Base-by-base conservation (phyloP, 2,113 vertebrate species). In the Desmodus rotundus region DNA sequence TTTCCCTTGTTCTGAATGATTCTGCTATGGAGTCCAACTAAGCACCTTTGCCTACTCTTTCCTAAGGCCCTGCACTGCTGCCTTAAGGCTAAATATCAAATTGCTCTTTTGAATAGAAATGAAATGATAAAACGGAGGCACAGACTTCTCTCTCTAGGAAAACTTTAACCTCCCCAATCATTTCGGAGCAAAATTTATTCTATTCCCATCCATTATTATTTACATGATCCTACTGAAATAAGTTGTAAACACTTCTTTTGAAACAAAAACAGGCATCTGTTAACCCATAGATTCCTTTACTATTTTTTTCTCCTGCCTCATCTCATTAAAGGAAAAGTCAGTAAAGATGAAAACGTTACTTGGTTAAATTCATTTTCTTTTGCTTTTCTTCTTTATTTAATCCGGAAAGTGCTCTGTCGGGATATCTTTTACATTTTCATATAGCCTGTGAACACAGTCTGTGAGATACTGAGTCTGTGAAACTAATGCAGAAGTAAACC, bases 381-480 rank as follows among this genome's bases (percentile, higher is more conserved):
- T 56, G 36, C 19, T 84, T 98, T 97, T 94, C 38, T 80, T 91
- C 84, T 84, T 52, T 95, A 26, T 50, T 88, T 80, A 72, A 88
- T 91, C 96, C 95, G 91, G 94, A 96, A 97, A 82, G 72, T 68
- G 80, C 91, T 94, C 95, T 87, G 56, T 76, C 72, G 87, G 93
- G 38, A 85, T 95, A 96, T n/a, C 68, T 67, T 98, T 93, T 93
- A 72, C 90, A 93, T 96, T 97, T 96, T 96, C 78, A 93, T 43
- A 89, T 95, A 97, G 36, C 9, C 67, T 38, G n/a, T 70, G 96
- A 97, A 97, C 20, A 50, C 43, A 82, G 38, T 28, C 15, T 82
- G 1, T 56, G 50, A 76, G 43, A 80, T 38, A 74, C 36, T 28
- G 31, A 77, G n/a, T 91, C 58, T 94, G 77, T 78, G 80, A 54